A percentile compares a stretch with the other conserved stretches of the same genome.
phyloP scores from a whole-genome alignment of 1,140 invertebrate species.

The Diorhabda carinulata region DNA sequence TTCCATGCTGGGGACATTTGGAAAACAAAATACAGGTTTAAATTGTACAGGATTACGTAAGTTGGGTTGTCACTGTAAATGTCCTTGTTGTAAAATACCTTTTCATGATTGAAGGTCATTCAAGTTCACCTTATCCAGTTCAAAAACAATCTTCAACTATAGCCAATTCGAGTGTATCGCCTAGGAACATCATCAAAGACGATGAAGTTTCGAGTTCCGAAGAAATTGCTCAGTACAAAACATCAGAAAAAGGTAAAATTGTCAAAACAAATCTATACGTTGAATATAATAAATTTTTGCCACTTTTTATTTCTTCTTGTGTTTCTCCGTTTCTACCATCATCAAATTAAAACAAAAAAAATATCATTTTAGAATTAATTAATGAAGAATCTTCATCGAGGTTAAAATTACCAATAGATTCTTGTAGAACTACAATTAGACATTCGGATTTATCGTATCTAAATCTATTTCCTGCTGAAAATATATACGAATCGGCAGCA shows the following conservation, averaged over 20 bases:
- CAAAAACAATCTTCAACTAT: slow-evolving; percentile 18
- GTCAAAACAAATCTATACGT: too few relatives aligned
- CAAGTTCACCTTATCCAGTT: not conserved
- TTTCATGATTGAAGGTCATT: not conserved
- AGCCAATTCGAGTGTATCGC: slow-evolving; percentile 9
- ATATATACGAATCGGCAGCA: slow-evolving; percentile 68
- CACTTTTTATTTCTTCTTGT: not conserved
- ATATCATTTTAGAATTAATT: not conserved
- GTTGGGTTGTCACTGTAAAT: not conserved
- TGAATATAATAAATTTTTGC: too few relatives aligned
- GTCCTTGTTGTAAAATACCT: not conserved
- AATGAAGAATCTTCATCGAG: slow-evolving; percentile 17
- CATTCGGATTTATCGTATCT: slow-evolving; percentile 38
- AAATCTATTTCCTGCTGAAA: slow-evolving; percentile 55
- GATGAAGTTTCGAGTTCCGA: slow-evolving; percentile 73
- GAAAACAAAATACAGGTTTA: slow-evolving; percentile 32
- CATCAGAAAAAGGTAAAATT: slow-evolving; percentile 16
- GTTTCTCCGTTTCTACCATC: not conserved
- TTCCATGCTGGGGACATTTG: slow-evolving; percentile 34
- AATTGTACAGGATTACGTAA: slow-evolving; percentile 26
- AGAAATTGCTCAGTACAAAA: slow-evolving; percentile 50
- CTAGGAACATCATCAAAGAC: slow-evolving; percentile 52
- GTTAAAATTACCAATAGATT: slow-evolving; percentile 42
- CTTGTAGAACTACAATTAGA: slow-evolving; percentile 26
- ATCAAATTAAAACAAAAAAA: not conserved